These are phyloP conservation scores for Hypanus sabinus DNA, from an alignment of 2,113 vertebrate genomes.

Conservation along the genomic window DNA sequence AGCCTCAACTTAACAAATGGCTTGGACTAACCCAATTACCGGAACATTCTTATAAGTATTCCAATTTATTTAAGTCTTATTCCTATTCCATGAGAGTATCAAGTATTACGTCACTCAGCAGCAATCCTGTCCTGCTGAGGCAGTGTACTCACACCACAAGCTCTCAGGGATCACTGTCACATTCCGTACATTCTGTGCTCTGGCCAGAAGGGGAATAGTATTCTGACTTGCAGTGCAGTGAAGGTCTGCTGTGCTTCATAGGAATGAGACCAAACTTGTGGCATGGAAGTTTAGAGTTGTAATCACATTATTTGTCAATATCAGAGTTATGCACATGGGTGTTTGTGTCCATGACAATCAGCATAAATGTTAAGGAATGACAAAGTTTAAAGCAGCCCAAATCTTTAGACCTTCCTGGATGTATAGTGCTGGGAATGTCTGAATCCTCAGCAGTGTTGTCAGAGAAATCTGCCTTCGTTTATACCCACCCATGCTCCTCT, in stretches of 20 bases:
- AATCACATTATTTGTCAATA: neutral
- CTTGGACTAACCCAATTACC: too few species aligned
- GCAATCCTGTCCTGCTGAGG: neutral
- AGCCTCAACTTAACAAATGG: too few species aligned
- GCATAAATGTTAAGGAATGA: too few species aligned
- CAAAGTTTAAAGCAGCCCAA: too few species aligned
- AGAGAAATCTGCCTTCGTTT: neutral
- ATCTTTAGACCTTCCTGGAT: neutral
- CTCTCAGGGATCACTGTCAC: neutral
- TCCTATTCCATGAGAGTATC: neutral
- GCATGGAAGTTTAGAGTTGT: neutral
- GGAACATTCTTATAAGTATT: too few species aligned
- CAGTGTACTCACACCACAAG: too few species aligned
- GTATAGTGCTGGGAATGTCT: neutral
- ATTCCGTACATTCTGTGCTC: neutral
- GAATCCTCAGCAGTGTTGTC: neutral
- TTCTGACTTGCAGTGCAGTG: neutral
- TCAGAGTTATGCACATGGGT: neutral
- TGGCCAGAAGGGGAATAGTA: neutral
- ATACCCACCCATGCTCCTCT: neutral
- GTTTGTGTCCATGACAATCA: too few species aligned
- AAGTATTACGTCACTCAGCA: neutral
- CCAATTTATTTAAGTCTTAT: too few species aligned
- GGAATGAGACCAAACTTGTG: neutral
- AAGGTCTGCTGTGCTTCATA: neutral